These are phyloP conservation scores for Sebastiscus tertius DNA, from an alignment of 2,797 vertebrate species.

Conservation along the genomic window DNA sequence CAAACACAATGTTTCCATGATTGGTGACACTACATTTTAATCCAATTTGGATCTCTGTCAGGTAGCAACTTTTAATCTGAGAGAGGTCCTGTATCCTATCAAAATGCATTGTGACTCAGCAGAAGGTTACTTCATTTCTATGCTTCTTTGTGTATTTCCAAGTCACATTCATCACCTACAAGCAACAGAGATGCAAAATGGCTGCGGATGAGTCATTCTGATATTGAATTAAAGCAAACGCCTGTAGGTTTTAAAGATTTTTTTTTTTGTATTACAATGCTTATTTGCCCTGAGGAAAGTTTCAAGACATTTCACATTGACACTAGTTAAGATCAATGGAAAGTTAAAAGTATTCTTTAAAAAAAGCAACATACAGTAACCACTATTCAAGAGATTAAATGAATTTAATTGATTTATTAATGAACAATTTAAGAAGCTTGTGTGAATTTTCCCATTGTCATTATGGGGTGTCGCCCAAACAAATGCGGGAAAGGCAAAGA, in stretches of 20 bases:
- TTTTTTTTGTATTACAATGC: no score
- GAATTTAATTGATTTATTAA: neutral
- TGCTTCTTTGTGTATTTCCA: neutral
- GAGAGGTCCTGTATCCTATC: neutral
- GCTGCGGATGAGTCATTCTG: neutral
- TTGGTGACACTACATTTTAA: neutral
- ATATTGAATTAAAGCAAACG: neutral
- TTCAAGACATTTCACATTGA: neutral
- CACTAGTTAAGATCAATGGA: neutral
- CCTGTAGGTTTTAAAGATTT: no score
- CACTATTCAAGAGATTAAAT: neutral
- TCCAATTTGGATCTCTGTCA: neutral
- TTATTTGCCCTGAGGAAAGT: neutral
- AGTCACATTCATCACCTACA: neutral
- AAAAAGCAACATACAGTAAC: neutral
- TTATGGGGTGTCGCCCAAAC: neutral
- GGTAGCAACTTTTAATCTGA: neutral
- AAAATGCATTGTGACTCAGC: conserved; percentile 2
- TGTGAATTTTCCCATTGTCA: neutral
- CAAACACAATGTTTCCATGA: neutral
- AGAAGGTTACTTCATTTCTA: neutral
- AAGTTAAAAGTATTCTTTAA: neutral
- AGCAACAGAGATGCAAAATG: neutral
- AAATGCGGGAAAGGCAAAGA: neutral
- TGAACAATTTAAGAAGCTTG: neutral